Percentiles rank a stretch among this genome's conserved stretches.
Conservation (phyloP, 2,113 vertebrate genomes). For the Silurus glanis region DNA sequence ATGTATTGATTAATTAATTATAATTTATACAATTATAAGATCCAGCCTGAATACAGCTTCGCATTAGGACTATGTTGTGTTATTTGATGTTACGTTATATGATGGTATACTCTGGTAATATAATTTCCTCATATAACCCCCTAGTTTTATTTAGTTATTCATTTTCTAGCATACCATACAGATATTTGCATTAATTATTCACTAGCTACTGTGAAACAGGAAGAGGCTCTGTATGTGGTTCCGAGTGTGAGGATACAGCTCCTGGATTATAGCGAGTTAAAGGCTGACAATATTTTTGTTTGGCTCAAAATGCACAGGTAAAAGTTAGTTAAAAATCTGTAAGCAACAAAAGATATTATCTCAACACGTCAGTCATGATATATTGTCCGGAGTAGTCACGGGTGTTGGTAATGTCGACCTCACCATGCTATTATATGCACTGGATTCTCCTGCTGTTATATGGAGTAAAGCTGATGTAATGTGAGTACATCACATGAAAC, state of each 20-base stretch:
- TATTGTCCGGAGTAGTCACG: background rate
- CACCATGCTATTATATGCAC: background rate
- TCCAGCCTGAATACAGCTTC: background rate
- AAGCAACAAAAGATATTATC: background rate
- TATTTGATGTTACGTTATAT: too few species aligned
- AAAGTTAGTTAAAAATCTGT: background rate
- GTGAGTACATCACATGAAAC: slow-evolving; percentile 16
- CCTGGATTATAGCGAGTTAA: background rate
- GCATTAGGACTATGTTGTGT: background rate
- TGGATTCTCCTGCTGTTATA: background rate
- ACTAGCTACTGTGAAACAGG: background rate
- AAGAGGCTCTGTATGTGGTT: background rate
- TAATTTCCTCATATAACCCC: background rate
- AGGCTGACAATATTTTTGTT: background rate
- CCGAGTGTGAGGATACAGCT: background rate
- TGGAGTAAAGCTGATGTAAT: slow-evolving; percentile 15
- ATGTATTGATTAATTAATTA: too few species aligned
- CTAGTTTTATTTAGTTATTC: background rate
- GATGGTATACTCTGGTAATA: background rate
- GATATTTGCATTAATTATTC: background rate
- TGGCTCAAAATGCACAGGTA: background rate
- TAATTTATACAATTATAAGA: too few species aligned
- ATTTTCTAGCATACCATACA: background rate
- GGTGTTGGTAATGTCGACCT: background rate
- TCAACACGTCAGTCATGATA: background rate